Conservation (phyloP, 2,113 vertebrate species). For the Rana temporaria region DNA sequence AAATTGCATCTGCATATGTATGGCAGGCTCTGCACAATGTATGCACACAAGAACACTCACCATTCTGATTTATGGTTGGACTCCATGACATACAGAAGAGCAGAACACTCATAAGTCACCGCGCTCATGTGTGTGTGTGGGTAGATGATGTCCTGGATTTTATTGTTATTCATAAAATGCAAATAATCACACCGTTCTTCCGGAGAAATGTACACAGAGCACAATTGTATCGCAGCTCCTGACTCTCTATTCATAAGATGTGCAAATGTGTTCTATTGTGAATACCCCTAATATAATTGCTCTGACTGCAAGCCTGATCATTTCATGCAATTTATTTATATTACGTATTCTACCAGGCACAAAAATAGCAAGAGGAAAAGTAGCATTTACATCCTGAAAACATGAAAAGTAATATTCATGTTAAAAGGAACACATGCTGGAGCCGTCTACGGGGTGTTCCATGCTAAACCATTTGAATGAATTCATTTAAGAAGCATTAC, state of each 20-base stretch:
- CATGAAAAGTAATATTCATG: neutral
- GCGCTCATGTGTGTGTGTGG: neutral
- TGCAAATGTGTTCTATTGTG: conserved; percentile 2
- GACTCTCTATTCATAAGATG: neutral
- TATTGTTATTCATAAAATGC: neutral
- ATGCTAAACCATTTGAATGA: conserved; percentile 16
- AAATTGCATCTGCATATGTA: conserved; percentile 11
- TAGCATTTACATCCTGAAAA: conserved; percentile 1
- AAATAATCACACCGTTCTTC: conserved; percentile 30
- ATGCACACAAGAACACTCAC: neutral
- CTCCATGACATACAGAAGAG: neutral
- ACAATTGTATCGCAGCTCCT: neutral
- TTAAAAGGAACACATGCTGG: neutral
- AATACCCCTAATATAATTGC: neutral
- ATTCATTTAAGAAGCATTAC: neutral
- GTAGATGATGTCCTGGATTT: neutral
- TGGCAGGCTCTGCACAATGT: neutral
- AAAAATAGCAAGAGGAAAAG: neutral
- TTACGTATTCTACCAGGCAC: conserved; percentile 10
- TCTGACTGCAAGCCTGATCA: neutral
- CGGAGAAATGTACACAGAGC: conserved; percentile 10
- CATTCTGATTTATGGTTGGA: neutral
- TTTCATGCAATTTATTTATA: conserved; percentile 31
- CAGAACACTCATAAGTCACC: neutral
- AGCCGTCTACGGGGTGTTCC: conserved; percentile 2